Percentiles rank a stretch among this genome's conserved stretches.
These are phyloP conservation scores for Rhyacophila evoluta DNA, from an alignment of 2,888 invertebrate species.

Conservation along the genomic window DNA sequence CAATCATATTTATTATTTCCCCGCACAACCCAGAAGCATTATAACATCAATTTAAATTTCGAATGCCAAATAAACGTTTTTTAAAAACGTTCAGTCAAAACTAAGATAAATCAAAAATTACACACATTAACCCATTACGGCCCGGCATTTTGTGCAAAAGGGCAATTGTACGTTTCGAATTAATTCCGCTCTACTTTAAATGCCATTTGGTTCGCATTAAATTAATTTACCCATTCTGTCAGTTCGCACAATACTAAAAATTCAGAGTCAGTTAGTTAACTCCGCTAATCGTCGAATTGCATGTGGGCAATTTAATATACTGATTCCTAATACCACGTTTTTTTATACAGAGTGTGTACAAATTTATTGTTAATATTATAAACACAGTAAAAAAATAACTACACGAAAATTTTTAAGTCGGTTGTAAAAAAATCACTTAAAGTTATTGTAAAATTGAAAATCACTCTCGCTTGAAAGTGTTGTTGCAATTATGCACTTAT, in stretches of 20 bases:
- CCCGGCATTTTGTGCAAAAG: slow-evolving; percentile 2
- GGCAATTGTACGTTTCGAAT: not conserved
- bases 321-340: not conserved
- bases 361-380: too few relatives aligned
- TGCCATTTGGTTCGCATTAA: slow-evolving; percentile 14
- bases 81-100: not conserved
- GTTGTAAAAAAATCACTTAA: too few relatives aligned
- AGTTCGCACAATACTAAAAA: slow-evolving; percentile 22
- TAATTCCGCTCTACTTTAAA: slow-evolving; percentile 12
- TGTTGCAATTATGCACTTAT: too few relatives aligned
- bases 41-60: slow-evolving; percentile 9
- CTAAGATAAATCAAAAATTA: slow-evolving; percentile 14
- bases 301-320: slow-evolving; percentile 10
- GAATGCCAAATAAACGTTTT: slow-evolving; percentile 8
- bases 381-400: too few relatives aligned
- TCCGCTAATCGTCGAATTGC: slow-evolving; percentile 1
- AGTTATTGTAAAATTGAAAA: too few relatives aligned
- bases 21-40: not conserved
- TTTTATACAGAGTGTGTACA: not conserved
- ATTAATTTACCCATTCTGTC: slow-evolving; percentile 15
- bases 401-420: too few relatives aligned
- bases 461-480: too few relatives aligned
- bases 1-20: not conserved
- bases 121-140: not conserved
- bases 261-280: not conserved